A percentile compares a stretch with the other conserved stretches of the same genome.
Conservation (phyloP, 2,888 invertebrate genomes). For the Diploptera punctata region DNA sequence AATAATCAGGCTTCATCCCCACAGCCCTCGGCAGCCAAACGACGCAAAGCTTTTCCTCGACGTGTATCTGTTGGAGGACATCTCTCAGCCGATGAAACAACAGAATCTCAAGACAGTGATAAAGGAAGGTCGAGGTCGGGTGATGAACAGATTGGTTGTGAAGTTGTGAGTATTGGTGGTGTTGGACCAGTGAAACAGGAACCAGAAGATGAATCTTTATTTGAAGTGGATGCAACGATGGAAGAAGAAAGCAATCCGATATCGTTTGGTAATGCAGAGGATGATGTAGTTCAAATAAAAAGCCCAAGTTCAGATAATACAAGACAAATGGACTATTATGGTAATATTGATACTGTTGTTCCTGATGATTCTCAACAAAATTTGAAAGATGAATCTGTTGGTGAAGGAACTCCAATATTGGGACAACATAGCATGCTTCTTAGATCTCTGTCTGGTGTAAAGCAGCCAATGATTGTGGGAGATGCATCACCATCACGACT, state of each 20-base stretch:
- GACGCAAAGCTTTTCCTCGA: conserved; percentile 28
- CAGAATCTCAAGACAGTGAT: not conserved
- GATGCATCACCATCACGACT: not conserved
- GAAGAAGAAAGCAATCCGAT: conserved; percentile 8
- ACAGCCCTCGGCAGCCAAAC: conserved; percentile 10
- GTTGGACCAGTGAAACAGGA: conserved; percentile 7
- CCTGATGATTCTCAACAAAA: not conserved
- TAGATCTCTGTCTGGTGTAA: not conserved
- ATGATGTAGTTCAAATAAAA: not conserved
- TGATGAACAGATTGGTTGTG: conserved; percentile 9
- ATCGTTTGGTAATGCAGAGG: not conserved
- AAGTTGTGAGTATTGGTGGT: not conserved
- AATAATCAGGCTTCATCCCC: conserved; percentile 6
- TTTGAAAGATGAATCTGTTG: not conserved
- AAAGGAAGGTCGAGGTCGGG: not conserved
- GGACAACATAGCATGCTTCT: conserved; percentile 6
- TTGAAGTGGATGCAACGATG: conserved; percentile 13
- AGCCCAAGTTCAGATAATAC: not conserved
- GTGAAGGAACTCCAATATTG: not conserved
- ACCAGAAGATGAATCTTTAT: conserved; percentile 1
- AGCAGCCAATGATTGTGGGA: not conserved
- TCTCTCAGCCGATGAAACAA: not conserved
- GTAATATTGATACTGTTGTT: conserved; percentile 3
- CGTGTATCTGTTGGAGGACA: conserved; percentile 4
- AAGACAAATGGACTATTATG: not conserved